Conservation (phyloP, 2,888 invertebrate genomes). For the Ceratothoa steindachneri region DNA sequence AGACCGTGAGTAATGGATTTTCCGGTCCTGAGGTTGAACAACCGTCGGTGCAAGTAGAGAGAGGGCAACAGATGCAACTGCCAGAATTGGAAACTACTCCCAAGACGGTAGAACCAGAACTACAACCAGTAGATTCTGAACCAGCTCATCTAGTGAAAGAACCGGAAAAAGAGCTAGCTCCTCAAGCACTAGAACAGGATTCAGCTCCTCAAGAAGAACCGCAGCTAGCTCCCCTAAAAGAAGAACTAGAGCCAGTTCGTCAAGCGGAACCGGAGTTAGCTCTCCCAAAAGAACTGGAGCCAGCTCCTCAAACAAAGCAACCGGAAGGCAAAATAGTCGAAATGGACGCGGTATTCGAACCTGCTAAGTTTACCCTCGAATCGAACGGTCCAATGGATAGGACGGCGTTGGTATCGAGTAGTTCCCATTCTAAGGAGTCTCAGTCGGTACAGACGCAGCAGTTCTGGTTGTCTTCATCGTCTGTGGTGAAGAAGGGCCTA, state of each 20-base stretch:
- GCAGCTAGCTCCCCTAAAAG: background rate
- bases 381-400: background rate
- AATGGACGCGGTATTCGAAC: background rate
- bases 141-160: too few species aligned
- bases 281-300: background rate
- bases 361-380: too few species aligned
- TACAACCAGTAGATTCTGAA: too few species aligned
- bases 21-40: too few species aligned
- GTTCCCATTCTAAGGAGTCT: conserved; percentile 1
- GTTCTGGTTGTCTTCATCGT: conserved; percentile 4
- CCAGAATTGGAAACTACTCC: too few species aligned
- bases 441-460: background rate
- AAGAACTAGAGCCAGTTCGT: background rate
- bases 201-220: too few species aligned
- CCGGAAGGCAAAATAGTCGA: background rate
- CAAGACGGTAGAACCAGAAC: too few species aligned
- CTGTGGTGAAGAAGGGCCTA: background rate
- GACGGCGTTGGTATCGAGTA: background rate
- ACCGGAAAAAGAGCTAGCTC: too few species aligned
- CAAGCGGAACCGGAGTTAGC: background rate
- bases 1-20: too few species aligned
- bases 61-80: too few species aligned
- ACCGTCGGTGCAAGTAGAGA: too few species aligned
- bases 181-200: too few species aligned
- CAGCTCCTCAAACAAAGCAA: background rate